A percentile compares a stretch with the other conserved stretches of the same genome.
Evolutionary conservation across 2,888 invertebrate genomes (phyloP).

Genomic region (Argyresthia goedartella): DNA sequence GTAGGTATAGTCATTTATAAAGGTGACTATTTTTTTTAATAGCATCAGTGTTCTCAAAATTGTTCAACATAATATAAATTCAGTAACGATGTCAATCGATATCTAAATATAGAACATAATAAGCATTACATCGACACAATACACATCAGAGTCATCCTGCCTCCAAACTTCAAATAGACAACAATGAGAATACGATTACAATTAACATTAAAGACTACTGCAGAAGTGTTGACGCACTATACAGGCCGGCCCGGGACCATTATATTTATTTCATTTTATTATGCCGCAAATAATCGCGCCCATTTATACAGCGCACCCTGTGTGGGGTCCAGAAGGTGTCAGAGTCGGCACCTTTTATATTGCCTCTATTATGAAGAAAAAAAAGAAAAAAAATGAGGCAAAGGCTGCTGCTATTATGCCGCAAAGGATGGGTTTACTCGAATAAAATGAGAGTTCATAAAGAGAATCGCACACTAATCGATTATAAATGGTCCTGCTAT

Average conservation of each 20-base stretch:
- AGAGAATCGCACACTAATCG: conserved; percentile 62
- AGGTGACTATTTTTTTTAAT: background rate
- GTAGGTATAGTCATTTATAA: background rate
- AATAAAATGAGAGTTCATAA: conserved; percentile 39
- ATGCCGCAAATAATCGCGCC: conserved; percentile 52
- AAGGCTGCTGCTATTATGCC: conserved; percentile 42
- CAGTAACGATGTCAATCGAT: background rate
- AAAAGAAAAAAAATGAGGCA: conserved; percentile 31
- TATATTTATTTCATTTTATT: conserved; percentile 58
- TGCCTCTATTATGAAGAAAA: conserved; percentile 55
- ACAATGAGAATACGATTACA: background rate
- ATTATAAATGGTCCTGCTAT: conserved; percentile 30
- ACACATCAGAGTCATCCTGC: background rate
- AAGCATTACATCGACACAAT: background rate
- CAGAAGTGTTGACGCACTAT: background rate
- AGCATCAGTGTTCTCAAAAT: background rate
- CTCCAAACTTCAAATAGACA: background rate
- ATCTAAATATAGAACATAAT: background rate
- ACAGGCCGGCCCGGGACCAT: conserved; percentile 3
- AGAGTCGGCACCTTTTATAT: conserved; percentile 59
- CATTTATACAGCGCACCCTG: conserved; percentile 30
- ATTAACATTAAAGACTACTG: background rate
- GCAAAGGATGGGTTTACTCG: conserved; percentile 41
- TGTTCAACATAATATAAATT: background rate
- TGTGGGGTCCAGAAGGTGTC: conserved; percentile 68